Evolutionary conservation across 2,797 vertebrate species (phyloP).

Genomic region (Hippoglossus hippoglossus): DNA sequence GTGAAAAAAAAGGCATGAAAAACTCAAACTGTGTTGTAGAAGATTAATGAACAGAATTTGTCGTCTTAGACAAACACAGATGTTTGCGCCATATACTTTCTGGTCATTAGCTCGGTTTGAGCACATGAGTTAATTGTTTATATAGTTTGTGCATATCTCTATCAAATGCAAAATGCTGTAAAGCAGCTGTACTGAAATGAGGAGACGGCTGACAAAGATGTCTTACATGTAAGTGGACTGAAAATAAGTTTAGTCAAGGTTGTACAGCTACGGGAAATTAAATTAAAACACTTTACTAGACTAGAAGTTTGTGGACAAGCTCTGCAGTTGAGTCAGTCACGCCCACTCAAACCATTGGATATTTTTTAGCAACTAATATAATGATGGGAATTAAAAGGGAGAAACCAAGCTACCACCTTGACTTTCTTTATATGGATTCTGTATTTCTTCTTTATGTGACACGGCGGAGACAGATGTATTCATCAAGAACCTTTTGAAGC

Average conservation of each 20-base stretch:
- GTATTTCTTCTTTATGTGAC: too few relatives aligned
- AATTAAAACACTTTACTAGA: slow-evolving; percentile 9
- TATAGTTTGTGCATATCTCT: background rate
- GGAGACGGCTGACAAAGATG: background rate
- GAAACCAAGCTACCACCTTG: background rate
- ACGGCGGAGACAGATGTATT: background rate
- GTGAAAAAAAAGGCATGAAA: background rate
- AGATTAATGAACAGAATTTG: slow-evolving; percentile 22
- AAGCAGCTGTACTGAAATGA: slow-evolving; percentile 4
- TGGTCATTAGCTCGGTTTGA: background rate
- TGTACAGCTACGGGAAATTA: slow-evolving; percentile 14
- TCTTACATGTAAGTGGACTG: background rate
- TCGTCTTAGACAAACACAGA: slow-evolving; percentile 7
- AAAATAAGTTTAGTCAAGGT: slow-evolving; percentile 27
- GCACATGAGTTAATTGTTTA: background rate
- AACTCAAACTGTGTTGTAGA: background rate
- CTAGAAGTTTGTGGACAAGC: background rate
- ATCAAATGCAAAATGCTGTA: background rate
- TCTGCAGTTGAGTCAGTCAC: slow-evolving; percentile 5
- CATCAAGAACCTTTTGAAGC: background rate
- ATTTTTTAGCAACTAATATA: background rate
- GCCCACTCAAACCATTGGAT: background rate
- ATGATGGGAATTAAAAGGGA: background rate
- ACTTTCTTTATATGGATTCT: background rate
- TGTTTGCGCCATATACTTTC: background rate